Evolutionary conservation across 2,113 vertebrate species (phyloP), one percentile per base, ranked within the genome.

Genomic region (Xenopus borealis): DNA sequence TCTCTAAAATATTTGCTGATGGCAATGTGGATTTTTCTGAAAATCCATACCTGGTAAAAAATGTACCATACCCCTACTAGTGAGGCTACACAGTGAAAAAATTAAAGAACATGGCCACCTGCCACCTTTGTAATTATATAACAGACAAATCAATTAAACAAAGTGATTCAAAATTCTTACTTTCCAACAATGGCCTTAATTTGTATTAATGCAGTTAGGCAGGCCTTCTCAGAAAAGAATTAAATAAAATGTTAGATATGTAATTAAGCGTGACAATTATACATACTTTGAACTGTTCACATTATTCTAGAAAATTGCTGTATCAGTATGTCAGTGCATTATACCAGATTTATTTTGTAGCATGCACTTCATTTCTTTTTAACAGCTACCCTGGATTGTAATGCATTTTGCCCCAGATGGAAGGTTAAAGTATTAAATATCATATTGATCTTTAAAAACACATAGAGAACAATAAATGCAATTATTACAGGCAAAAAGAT

Each of bases 381-480:
- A 47, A 47, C 46, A 47, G 46, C 12, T 47, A 11, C 12, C 10
- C 12, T 16, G 52, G 12, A 16, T 53, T 17, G 52, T 17, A 53
- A 53, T 53, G 52, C 16, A 53, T 53, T 17, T 14, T 53, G 14
- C 5, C 12, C 12, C 1, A 53, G 14, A 1, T 53, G 16, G 16
- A 11, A 53, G 6, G 16, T 53, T 13, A 53, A 53, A 3, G 52
- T 17, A 14, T 53, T 53, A 53, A 53, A 3, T 53, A 53, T 11
- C 52, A 53, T 53, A 53, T 53, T 53, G 52, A 53, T 53, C 52
- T 53, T 53, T 53, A 53, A 53, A 53, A 53, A 53, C 52, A 53
- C 52, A 53, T 53, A 53, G 52, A 17, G 12, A 53, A 3, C 52
- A 53, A 53, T 53, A 53, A 16, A 53, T 53, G 52, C 52, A 53